Evolutionary conservation across 2,113 vertebrate species (phyloP).

Genomic region (Daboia siamensis): DNA sequence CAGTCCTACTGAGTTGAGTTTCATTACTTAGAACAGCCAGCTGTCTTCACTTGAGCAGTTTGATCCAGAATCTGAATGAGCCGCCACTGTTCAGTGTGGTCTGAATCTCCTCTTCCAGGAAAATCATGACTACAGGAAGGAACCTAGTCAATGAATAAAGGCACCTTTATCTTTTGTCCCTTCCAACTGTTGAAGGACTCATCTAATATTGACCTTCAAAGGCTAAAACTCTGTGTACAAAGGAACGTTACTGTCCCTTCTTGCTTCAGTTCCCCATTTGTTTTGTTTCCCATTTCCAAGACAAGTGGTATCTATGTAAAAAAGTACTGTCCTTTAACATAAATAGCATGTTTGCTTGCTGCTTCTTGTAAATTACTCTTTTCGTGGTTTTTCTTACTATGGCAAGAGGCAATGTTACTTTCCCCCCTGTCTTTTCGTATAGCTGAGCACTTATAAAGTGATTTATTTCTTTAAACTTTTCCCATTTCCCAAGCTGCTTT

Average conservation of each 20-base stretch:
- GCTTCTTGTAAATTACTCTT: neutral
- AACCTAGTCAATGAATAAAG: neutral
- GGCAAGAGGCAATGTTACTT: neutral
- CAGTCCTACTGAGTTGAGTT: neutral
- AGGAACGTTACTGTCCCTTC: neutral
- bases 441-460: neutral
- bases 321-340: neutral
- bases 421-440: neutral
- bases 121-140: neutral
- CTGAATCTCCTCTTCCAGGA: neutral
- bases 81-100: neutral
- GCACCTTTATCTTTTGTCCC: neutral
- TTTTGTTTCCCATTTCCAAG: neutral
- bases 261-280: neutral
- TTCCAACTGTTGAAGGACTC: neutral
- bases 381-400: neutral
- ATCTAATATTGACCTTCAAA: neutral
- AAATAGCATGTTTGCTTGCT: neutral
- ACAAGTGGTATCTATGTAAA: neutral
- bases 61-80: neutral
- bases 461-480: neutral
- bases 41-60: neutral
- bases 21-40: neutral
- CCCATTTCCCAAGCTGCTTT: neutral
- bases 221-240: neutral